These are phyloP conservation scores for Drosophila fulvimacula DNA, from an alignment of 2,888 invertebrate genomes.

Conservation along the genomic window DNA sequence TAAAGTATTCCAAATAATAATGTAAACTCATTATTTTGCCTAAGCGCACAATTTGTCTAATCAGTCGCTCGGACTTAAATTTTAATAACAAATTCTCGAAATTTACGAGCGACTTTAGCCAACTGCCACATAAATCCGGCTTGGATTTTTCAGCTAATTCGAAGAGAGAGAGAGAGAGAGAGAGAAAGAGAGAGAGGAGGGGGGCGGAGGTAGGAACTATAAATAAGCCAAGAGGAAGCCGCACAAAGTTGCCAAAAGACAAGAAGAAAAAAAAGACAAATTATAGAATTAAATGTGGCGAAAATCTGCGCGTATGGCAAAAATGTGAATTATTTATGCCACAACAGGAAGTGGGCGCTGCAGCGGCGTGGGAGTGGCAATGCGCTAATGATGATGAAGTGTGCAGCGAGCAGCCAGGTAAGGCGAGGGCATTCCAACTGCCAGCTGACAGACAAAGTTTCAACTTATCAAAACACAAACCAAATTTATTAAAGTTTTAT, in stretches of 20 bases:
- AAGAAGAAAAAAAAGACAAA: constrained; percentile 53
- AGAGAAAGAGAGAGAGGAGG: too few species aligned
- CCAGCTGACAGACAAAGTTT: constrained; percentile 64
- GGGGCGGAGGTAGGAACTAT: constrained; percentile 23
- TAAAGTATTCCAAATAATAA: not conserved
- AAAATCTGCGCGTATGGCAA: constrained; percentile 46
- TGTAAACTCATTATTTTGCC: not conserved
- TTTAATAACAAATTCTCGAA: constrained; percentile 10
- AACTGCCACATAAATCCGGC: constrained; percentile 39
- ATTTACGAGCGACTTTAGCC: constrained; percentile 19
- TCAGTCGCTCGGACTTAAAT: not conserved
- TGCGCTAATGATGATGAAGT: constrained; percentile 74
- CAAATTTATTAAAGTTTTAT: constrained; percentile 69
- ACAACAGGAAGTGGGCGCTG: constrained; percentile 19
- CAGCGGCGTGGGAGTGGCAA: not conserved
- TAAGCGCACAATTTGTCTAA: not conserved
- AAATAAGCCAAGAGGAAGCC: constrained; percentile 24
- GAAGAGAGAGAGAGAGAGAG: not conserved
- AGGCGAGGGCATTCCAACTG: not conserved
- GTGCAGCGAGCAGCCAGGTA: constrained; percentile 25
- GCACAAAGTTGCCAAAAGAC: not conserved
- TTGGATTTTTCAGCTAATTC: constrained; percentile 21
- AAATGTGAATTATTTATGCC: constrained; percentile 65
- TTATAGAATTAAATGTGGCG: constrained; percentile 68
- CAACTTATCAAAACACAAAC: constrained; percentile 70